phyloP scores from a whole-genome alignment of 2,888 invertebrate species.

The Sabatieria punctata region DNA sequence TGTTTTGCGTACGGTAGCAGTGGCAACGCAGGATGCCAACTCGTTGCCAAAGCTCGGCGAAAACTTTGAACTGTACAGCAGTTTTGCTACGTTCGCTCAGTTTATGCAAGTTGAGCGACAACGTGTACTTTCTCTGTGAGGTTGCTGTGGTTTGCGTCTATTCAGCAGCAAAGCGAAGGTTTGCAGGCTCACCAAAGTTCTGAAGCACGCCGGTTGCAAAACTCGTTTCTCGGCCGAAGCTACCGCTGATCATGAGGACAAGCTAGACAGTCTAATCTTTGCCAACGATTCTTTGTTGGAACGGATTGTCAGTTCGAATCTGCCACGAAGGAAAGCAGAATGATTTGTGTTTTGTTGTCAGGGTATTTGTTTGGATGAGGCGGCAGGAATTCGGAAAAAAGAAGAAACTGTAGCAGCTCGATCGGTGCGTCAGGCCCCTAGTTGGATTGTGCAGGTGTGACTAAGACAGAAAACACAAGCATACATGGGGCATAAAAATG shows the following conservation, averaged over 20 bases:
- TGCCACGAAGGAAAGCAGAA: background rate
- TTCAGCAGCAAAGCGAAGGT: no score
- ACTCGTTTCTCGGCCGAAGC: no score
- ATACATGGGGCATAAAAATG: no score
- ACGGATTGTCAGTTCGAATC: constrained; percentile 12
- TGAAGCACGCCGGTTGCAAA: no score
- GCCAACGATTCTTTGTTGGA: constrained; percentile 21
- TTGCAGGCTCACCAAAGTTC: no score
- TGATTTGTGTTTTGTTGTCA: constrained; percentile 1
- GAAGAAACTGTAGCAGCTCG: constrained; percentile 12
- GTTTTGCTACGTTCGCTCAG: constrained; percentile 18
- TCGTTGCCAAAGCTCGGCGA: constrained; percentile 13
- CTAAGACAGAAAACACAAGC: no score
- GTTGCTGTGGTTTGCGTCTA: background rate
- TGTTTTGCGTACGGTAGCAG: constrained; percentile 1
- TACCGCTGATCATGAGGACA: constrained; percentile 6
- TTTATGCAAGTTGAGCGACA: constrained; percentile 14
- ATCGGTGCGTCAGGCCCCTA: no score
- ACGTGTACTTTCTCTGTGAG: constrained; percentile 3
- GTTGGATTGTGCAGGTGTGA: no score
- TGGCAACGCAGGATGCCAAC: background rate
- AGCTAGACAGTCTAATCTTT: constrained; percentile 15
- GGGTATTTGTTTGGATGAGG: constrained; percentile 16
- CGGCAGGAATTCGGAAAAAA: constrained; percentile 13
- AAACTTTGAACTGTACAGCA: constrained; percentile 20